Evolutionary conservation across 2,113 vertebrate genomes (phyloP), one percentile per base, ranked within the genome.

Genomic region (Camelus dromedarius): DNA sequence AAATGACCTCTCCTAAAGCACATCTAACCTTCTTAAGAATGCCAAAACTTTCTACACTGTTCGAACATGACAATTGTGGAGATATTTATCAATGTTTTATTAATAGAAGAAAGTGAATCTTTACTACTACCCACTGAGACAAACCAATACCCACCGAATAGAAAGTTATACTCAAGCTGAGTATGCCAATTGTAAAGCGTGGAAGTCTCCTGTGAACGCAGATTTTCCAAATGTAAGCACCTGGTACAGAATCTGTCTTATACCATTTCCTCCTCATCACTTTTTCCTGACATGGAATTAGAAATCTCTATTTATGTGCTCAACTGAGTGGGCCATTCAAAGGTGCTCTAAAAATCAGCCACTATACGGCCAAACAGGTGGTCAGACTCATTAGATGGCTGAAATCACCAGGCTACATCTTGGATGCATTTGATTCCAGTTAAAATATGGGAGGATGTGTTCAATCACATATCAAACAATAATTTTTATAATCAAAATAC

Each of bases 401-500:
- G 12, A 91, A 85, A 91, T 93, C 26, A 93, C 1, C 58, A 95
- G 11, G 28, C 30, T 87, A 69, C 13, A 69, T 64, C 70, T 30
- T 75, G 15, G 4, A 77, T 46, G 0, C 13, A 64, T 66, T 91
- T 90, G 64, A 81, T 48, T 82, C 89, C 38, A 77, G 20, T 69
- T 83, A 72, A 95, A 91, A 76, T 38, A 56, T n/a, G 32, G 11
- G 26, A 79, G 8, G n/a, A 52, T 77, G 81, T 24, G 5, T 70
- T 83, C 84, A 84, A 56, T 69, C 56, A 72, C 56, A 73, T 32
- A 70, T 22, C 16, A 70, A 93, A 19, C 22, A 85, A 64, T 28
- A 93, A 24, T 52, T 89, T 88, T 87, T 62, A 91, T 70, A 89
- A 50, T 69, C 19, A 76, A 96, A 83, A 80, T 80, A 11, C 42